Conservation (phyloP, 2,888 invertebrate species). For the Tenthredo scrophulariae region DNA sequence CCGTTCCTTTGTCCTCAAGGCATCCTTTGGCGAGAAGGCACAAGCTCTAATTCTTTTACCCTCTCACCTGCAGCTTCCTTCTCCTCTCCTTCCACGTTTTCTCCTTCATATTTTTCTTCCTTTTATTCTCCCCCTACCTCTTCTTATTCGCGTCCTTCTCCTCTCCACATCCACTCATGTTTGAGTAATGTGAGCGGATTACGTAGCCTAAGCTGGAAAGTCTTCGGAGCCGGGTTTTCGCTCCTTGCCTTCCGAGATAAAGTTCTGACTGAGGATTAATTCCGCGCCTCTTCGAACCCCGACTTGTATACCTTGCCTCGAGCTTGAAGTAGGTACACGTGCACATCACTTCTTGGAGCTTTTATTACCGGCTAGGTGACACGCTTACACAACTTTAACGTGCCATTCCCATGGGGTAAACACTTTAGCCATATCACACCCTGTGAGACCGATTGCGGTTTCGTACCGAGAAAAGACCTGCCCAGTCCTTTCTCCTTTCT, state of each 20-base stretch:
- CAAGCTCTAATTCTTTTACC: constrained; percentile 28
- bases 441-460: background rate
- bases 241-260: constrained; percentile 61
- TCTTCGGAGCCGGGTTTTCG: constrained; percentile 60
- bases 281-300: constrained; percentile 48
- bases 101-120: background rate
- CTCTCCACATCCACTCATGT: constrained; percentile 61
- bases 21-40: constrained; percentile 14
- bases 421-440: background rate
- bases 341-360: background rate
- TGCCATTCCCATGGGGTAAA: constrained; percentile 5
- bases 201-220: constrained; percentile 65
- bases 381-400: constrained; percentile 4
- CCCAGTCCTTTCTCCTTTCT: background rate
- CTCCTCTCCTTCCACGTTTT: background rate
- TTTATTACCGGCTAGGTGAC: background rate
- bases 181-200: constrained; percentile 66
- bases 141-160: background rate
- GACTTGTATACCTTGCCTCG: constrained; percentile 9
- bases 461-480: background rate
- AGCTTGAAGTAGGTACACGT: background rate
- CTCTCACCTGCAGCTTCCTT: background rate
- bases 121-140: background rate
- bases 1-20: constrained; percentile 16
- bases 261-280: constrained; percentile 62